Evolutionary conservation across 1,140 invertebrate genomes (phyloP).

Genomic region (Apis laboriosa): DNA sequence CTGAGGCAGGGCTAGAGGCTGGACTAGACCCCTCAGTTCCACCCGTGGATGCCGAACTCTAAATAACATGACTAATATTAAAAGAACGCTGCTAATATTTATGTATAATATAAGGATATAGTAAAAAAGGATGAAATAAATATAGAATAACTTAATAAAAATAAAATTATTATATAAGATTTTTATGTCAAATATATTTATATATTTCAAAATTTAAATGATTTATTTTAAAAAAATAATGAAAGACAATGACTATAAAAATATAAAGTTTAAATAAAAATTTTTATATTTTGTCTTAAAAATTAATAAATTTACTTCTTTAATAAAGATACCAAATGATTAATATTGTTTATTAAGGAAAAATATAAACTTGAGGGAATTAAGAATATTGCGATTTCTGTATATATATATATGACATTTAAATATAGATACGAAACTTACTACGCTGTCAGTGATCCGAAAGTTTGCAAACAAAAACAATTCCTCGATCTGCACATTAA

Average conservation of each 20-base stretch:
- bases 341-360: neutral
- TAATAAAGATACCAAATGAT: neutral
- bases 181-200: neutral
- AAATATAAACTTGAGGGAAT: neutral
- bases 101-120: neutral
- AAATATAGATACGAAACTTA: conserved; percentile 10
- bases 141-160: neutral
- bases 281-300: neutral
- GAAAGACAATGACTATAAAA: neutral
- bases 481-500: neutral
- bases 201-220: neutral
- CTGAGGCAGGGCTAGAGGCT: conserved; percentile 79
- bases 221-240: too few relatives aligned
- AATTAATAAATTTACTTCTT: too few relatives aligned
- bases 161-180: neutral
- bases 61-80: conserved; percentile 43
- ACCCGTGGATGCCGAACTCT: conserved; percentile 79
- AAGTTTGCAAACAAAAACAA: conserved; percentile 27
- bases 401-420: neutral
- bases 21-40: conserved; percentile 80
- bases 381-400: neutral
- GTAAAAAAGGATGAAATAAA: neutral
- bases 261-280: neutral
- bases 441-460: neutral
- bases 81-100: conserved; percentile 13